Evolutionary conservation across 2,888 invertebrate species (phyloP), one percentile per base, ranked within the genome.

Genomic region (Steinernema scapterisci): DNA sequence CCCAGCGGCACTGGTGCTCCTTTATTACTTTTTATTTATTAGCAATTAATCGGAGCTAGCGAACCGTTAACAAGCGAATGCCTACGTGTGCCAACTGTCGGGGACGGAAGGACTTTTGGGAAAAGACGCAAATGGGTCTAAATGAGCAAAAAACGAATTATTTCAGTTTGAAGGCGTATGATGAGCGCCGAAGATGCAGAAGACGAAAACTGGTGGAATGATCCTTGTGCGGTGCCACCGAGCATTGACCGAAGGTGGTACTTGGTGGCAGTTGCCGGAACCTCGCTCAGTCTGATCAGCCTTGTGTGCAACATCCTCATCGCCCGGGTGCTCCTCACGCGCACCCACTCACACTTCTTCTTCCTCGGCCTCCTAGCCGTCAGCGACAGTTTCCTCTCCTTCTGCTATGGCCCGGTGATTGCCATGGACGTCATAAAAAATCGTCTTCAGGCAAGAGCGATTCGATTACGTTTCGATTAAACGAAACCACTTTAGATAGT

Each of bases 391-490:
- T 86, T 86, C 73, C 75, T 86, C 7, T 84, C 84, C n/a, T 76
- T 85, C 13, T 86, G 85, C 79, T 86, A 86, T 72, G 84, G 84
- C 0, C 86, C 86, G 11, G 86, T 86, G 16, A 85, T 86, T 11
- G 85, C 86, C n/a, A 85, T 85, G 84, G 85, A 86, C 43, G 81
- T 86, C 2, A 83, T 85, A 52, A 83, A 84, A 71, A 83, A 85
- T 56, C 76, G 82, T 19, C 43, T 84, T n/a, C 79, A 82, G 73
- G 81, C 78, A 23, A 56, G 77, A 25, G 9, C 0, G n/a, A n/a
- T 21, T 63, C 31, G 27, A 63, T 11, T 63, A 63, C n/a, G n/a
- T 25, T 23, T 25, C 63, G 16, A 7, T 27, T 38, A 38, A 38
- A 38, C 38, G 38, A 38, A 38, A 25, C 9, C 45, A 27, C 19